Evolutionary conservation across 1,140 invertebrate species (phyloP), one percentile per base, ranked within the genome.

Genomic region (Drosophila pallidifrons): DNA sequence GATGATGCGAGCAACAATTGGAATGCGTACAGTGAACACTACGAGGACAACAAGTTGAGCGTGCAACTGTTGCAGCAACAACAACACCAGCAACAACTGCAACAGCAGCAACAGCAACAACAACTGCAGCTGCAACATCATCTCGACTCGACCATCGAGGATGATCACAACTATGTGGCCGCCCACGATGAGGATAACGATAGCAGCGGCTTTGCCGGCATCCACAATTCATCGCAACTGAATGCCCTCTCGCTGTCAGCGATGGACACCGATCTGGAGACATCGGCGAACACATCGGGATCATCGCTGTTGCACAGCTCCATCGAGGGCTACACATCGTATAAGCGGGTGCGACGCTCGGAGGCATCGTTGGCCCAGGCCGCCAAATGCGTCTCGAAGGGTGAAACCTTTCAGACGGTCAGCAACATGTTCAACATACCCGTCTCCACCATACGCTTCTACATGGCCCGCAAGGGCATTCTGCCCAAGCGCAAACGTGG

Each of bases 361-460:
- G 96, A 97, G 91, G 95, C 95, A 35, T 95, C 96, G 81, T 85
- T 97, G 20, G 95, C 95, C 2, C 94, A 96, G 85, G 96, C 96
- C 3, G 96, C 96, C 1, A 96, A 97, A 85, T 96, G 96, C 92
- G 96, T 97, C 32, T 95, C 95, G 8, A 94, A 95, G 16, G 96
- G 96, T 10, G 96, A 96, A 93, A 96, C 96, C 79, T 96, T 96
- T 94, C 96, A 96, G 92, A 96, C 95, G 6, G 96, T 96, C 41
- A 96, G 96, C 41, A 96, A 96, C 86, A 96, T 96, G 93, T 97
- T 96, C 89, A 96, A 96, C 83, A 97, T 96, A 92, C 96, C 96
- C 52, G 96, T 96, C 72, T 96, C 96, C n/a, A 97, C 96, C 58
- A 96, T 96, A 91, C 94, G 95, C 16, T 96, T 97, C 91, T 96